Percentiles rank a stretch among this genome's conserved stretches.
Evolutionary conservation across 2,888 invertebrate species (phyloP).

Genomic region (Cyrtodaria siliqua): DNA sequence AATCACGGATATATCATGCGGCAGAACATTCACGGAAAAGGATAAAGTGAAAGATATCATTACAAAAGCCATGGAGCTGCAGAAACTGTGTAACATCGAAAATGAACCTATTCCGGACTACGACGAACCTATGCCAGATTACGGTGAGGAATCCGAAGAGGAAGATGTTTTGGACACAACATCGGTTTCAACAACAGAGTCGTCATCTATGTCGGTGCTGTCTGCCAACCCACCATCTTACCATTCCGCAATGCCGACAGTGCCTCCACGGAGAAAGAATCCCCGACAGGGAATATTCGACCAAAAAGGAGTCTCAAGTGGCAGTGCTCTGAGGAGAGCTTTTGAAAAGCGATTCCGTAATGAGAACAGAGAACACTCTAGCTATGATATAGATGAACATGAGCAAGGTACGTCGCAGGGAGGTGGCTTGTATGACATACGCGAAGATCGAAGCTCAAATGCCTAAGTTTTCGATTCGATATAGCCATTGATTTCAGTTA

Average conservation of each 20-base stretch:
- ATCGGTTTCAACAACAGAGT: conserved; percentile 56
- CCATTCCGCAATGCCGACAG: conserved; percentile 53
- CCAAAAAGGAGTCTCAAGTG: conserved; percentile 65
- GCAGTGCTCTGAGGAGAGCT: conserved; percentile 67
- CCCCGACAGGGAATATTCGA: conserved; percentile 66
- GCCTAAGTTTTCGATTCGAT: too few species aligned
- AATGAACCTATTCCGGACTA: conserved; percentile 77
- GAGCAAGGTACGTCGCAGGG: not conserved
- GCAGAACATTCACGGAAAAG: conserved; percentile 70
- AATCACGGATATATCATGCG: conserved; percentile 92
- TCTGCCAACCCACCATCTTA: conserved; percentile 66
- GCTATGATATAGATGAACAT: conserved; percentile 12
- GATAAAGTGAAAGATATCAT: conserved; percentile 76
- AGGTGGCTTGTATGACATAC: too few species aligned
- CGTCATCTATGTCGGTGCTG: conserved; percentile 39
- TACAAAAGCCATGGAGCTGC: conserved; percentile 71
- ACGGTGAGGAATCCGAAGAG: conserved; percentile 62
- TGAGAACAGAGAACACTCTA: conserved; percentile 39
- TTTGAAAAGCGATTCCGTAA: conserved; percentile 73
- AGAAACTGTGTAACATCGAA: conserved; percentile 76
- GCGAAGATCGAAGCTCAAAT: too few species aligned
- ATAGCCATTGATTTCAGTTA: too few species aligned
- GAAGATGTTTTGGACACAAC: conserved; percentile 58
- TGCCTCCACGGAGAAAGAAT: conserved; percentile 21
- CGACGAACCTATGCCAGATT: conserved; percentile 73